Evolutionary conservation across 1,140 invertebrate species (phyloP), one percentile per base, ranked within the genome.

Genomic region (Ephestia elutella): DNA sequence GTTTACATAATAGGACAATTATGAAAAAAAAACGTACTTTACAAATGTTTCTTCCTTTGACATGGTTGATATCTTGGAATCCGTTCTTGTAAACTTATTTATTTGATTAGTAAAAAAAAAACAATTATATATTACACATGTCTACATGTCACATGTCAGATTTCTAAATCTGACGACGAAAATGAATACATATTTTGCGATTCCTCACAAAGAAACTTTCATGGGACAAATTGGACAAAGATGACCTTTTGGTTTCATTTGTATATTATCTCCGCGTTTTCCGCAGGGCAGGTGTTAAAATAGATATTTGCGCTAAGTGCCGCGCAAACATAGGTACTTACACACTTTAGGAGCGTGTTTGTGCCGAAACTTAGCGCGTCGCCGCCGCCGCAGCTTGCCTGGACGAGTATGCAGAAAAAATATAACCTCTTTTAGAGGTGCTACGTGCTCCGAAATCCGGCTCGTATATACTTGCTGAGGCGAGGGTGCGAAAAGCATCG

Each of bases 271-370:
- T 10, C n/a, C 38, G 10, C 38, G 38, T 15, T 44, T 44, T 17
- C 38, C 38, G 38, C 38, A 44, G 38, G 13, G 38, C 50, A 53
- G 50, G 50, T 53, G 50, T 53, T 28, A 53, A 53, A 25, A 53
- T 53, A 53, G 50, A 53, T 53, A 53, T 53, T 53, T 53, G 50
- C 20, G 21, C 50, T 21, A 25, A 21, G n/a, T 21, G 50, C 13
- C 28, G 13, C 50, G 21, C 21, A 53, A 53, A 25, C 50, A 53
- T 15, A 44, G 10, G 15, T 15, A 44, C 32, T 5, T 35, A 17
- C 50, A 21, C 13, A 25, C 21, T 13, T 53, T 53, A 25, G 21
- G 19, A 20, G 20, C 30, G 30, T 53, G 21, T 53, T 53, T 53
- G 50, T 25, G 11, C 20, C 19, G 50, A 25, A 25, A 53, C 21